Base-by-base conservation (phyloP, 2,888 invertebrate species). In the Folsomia manolachei region DNA sequence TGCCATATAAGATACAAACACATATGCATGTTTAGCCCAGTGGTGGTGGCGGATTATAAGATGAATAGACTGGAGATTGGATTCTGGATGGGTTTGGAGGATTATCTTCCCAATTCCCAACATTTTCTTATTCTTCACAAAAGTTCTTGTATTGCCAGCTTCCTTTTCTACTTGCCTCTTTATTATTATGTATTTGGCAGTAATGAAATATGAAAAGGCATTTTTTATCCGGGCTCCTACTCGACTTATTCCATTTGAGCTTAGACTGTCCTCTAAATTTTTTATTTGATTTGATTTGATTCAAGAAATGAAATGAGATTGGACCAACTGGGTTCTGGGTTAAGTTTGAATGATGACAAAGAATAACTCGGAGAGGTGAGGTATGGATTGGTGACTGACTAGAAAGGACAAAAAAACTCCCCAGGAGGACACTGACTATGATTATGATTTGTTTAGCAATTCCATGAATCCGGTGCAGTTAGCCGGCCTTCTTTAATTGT, bases 131-230 rank as follows among this genome's bases (percentile, higher is more conserved):
- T 56, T 56, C 56, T 56, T 56, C 56, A 18, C 56, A 56, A 56
- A 19, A 56, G 21, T 19, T 18, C 56, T 19, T n/a, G n/a, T n/a
- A n/a, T n/a, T n/a, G n/a, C n/a, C n/a, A n/a, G n/a, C n/a, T n/a
- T n/a, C n/a, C n/a, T n/a, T n/a, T n/a, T n/a, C n/a, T n/a, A n/a
- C n/a, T n/a, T n/a, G 4, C 56, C 19, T 19, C 4, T 21, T 21
- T 21, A 7, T 56, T 56, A 56, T 56, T 56, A 56, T 51, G 9
- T 51, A 11, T 21, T 56, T 56, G 56, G 56, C 21, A 56, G 7
- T 56, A 56, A 56, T 56, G 21, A 56, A 56, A 56, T 56, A 56
- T 56, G 56, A 56, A 56, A 56, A 56, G 56, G 56, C 56, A 56
- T 56, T 56, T 56, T 56, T 56, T 7, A 4, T 19, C 56, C 56